Evolutionary conservation across 2,888 invertebrate genomes (phyloP).

Genomic region (Dynastes hyllus): DNA sequence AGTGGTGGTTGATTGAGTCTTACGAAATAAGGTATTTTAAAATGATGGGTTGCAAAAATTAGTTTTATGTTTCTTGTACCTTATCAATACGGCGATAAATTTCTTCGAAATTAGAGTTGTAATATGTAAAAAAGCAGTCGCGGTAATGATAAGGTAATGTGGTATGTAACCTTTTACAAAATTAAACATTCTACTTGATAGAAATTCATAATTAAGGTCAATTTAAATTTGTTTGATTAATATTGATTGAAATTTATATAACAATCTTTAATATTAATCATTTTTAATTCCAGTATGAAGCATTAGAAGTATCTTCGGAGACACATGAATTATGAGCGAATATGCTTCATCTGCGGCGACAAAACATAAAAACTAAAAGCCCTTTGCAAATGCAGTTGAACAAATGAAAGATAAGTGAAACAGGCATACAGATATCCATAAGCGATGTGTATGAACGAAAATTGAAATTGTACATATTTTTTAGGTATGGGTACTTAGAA

Average conservation of each 20-base stretch:
- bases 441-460: slow-evolving; percentile 12
- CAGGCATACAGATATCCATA: slow-evolving; percentile 47
- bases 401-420: slow-evolving; percentile 53
- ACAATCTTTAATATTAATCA: slow-evolving; percentile 47
- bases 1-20: slow-evolving; percentile 55
- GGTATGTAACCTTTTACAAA: neutral
- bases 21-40: slow-evolving; percentile 59
- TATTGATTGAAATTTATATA: slow-evolving; percentile 18
- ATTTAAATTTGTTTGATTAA: slow-evolving; percentile 38
- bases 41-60: slow-evolving; percentile 52
- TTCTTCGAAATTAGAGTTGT: slow-evolving; percentile 3
- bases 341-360: slow-evolving; percentile 41
- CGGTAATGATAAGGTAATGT: slow-evolving; percentile 30
- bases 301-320: slow-evolving; percentile 47
- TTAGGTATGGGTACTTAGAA: slow-evolving; percentile 50
- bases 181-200: slow-evolving; percentile 11
- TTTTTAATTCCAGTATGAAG: slow-evolving; percentile 54
- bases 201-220: slow-evolving; percentile 29
- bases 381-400: slow-evolving; percentile 38
- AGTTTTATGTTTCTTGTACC: slow-evolving; percentile 29
- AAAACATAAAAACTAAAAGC: slow-evolving; percentile 38
- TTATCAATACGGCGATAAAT: slow-evolving; percentile 33
- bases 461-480: slow-evolving; percentile 50
- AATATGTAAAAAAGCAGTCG: neutral
- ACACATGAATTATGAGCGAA: slow-evolving; percentile 45